Base-by-base conservation (phyloP, 1,140 invertebrate genomes). In the Orius laevigatus region DNA sequence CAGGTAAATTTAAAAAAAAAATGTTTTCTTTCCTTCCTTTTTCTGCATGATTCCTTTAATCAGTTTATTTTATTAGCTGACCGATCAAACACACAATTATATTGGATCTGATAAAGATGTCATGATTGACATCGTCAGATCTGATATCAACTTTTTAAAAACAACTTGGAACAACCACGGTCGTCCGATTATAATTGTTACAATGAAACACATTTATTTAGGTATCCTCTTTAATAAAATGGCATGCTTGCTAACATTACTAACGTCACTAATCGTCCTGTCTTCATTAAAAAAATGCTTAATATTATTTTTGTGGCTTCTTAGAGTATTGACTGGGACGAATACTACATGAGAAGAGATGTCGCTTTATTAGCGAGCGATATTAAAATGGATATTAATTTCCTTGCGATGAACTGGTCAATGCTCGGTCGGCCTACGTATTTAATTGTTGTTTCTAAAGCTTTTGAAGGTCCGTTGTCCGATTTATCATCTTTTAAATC, bases 51-150 rank as follows among this genome's bases (percentile, higher is more conserved):
- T 53, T 20, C 38, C 20, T 11, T 48, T 5, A 38, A 14, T 42
- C 25, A 14, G 44, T 43, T 49, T 33, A 38, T 52, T 44, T 55
- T 15, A 32, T 64, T 75, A 98, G 92, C 87, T 93, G 72, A 89
- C 87, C 70, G 91, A 95, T 74, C 82, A 88, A 71, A 83, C 81
- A 60, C 78, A 87, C 62, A 94, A 93, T 76, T 94, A 95, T 79
- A 87, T 94, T 62, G 90, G 90, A 64, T 91, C 87, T 60, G 91
- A 95, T 70, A 88, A 90, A 70, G 85, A 93, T 67, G 74, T 95
- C 65, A 84, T 95, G 79, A 86, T 95, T 65, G 91, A 95, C 73
- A 92, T 88, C 66, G 87, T 92, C 72, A 92, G 90, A 74, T 84
- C 84, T 60, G 88, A 93, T 74, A 83, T 94, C 61, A 86, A 90